Evolutionary conservation across 2,797 vertebrate genomes (phyloP), one percentile per base, ranked within the genome.

Genomic region (Argyrosomus regius): DNA sequence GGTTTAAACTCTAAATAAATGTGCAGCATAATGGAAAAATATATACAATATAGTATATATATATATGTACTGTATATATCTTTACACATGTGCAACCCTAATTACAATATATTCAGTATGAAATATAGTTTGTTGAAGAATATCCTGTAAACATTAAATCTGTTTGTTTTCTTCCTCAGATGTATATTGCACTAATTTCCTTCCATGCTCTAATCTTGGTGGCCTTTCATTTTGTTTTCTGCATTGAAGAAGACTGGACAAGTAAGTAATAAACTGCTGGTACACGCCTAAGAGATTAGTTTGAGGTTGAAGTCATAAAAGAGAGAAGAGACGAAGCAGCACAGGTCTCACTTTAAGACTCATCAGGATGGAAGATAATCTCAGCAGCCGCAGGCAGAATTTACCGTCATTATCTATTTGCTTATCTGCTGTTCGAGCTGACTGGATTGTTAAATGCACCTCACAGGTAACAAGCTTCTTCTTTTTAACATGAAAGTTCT

Each of bases 131-230:
- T 31, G 31, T 54, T 39, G 35, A 12, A 58, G 24, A 53, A 3
- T 45, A 31, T 64, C 13, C 28, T n/a, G 24, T 26, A 39, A n/a
- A 61, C n/a, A 39, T 24, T 57, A 49, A 62, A 48, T 77, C 20
- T 70, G 1, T 83, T 66, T 46, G 17, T 94, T 96, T 69, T 96
- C 82, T 48, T 16, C 24, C 14, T 6, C 95, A 99, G 98, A 98
- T 99, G 98, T 99, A 99, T 95, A 99, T 99, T 93, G 95, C 98
- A 80, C 95, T 99, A 91, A 97, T 99, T 89, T 99, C 98, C 72
- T 90, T 99, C 87, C 98, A 99, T 81, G 92, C 98, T 35, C 95
- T 99, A 63, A 62, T 97, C 87, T 95, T 99, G 98, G 98, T 96
- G 90, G 97, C 96, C 80, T 95, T 99, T 90, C 98, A 99, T 89